phyloP scores from a whole-genome alignment of 2,113 vertebrate species.

The Rhineura floridana region DNA sequence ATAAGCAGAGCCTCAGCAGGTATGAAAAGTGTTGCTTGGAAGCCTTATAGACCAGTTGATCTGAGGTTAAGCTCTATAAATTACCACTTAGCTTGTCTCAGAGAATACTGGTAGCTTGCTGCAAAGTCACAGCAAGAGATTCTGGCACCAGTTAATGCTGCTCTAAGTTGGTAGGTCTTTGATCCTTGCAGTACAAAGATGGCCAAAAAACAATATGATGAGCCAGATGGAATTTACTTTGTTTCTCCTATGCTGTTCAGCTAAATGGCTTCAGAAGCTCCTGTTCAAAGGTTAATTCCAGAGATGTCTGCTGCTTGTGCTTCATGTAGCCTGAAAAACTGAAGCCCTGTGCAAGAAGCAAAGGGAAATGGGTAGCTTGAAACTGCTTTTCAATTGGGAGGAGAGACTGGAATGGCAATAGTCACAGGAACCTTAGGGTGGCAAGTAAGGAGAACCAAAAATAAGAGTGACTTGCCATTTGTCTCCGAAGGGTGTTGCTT shows the following conservation, averaged over 20 bases:
- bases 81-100: neutral
- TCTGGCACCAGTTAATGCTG: neutral
- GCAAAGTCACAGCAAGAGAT: slow-evolving; percentile 4
- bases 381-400: neutral
- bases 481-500: neutral
- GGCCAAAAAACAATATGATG: neutral
- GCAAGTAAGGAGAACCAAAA: neutral
- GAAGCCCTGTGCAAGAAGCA: neutral
- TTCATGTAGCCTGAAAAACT: neutral
- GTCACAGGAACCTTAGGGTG: neutral
- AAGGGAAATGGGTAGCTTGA: neutral
- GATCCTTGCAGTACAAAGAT: neutral
- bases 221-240: neutral
- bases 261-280: neutral
- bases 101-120: neutral
- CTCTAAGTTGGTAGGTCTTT: slow-evolving; percentile 23
- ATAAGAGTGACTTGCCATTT: neutral
- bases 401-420: neutral
- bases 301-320: neutral
- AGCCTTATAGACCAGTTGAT: neutral
- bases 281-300: neutral
- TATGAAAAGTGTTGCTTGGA: slow-evolving; percentile 13
- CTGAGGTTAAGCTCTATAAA: neutral
- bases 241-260: neutral
- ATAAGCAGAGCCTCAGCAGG: neutral